phyloP scores from a whole-genome alignment of 2,113 vertebrate genomes.

The Probosciger aterrimus region DNA sequence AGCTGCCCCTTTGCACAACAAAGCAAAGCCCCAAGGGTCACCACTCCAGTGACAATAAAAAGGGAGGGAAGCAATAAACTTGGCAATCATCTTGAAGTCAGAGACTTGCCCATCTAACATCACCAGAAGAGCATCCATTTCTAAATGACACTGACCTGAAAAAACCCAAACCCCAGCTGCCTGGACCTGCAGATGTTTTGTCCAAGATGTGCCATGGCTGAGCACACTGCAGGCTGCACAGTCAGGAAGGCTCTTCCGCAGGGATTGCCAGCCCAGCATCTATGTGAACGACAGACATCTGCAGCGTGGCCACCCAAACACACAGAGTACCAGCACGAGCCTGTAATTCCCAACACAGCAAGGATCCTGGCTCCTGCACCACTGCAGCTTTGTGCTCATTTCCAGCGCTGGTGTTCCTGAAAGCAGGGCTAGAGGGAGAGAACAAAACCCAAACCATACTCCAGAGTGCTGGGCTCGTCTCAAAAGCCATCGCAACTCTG shows the following conservation, averaged over 20 bases:
- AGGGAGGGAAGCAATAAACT: background rate
- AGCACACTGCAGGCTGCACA: background rate
- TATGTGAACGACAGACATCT: background rate
- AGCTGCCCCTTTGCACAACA: background rate
- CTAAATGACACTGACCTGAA: background rate
- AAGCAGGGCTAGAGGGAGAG: background rate
- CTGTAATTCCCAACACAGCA: rapidly evolving
- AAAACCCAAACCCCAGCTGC: background rate
- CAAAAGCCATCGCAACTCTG: background rate
- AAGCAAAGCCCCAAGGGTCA: background rate
- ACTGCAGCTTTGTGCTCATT: background rate
- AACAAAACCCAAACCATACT: background rate
- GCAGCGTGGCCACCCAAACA: background rate
- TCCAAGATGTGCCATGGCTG: background rate
- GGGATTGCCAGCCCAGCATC: background rate
- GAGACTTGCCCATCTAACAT: background rate
- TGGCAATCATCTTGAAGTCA: background rate
- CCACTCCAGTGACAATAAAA: rapidly evolving
- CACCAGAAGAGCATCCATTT: background rate
- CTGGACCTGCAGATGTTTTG: background rate
- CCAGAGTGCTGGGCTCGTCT: background rate
- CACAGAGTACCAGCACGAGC: background rate
- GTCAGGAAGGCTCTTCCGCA: background rate
- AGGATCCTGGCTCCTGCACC: background rate
- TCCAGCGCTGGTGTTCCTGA: background rate